Evolutionary conservation across 1,140 invertebrate genomes (phyloP).

Genomic region (Drosophila seguyi): DNA sequence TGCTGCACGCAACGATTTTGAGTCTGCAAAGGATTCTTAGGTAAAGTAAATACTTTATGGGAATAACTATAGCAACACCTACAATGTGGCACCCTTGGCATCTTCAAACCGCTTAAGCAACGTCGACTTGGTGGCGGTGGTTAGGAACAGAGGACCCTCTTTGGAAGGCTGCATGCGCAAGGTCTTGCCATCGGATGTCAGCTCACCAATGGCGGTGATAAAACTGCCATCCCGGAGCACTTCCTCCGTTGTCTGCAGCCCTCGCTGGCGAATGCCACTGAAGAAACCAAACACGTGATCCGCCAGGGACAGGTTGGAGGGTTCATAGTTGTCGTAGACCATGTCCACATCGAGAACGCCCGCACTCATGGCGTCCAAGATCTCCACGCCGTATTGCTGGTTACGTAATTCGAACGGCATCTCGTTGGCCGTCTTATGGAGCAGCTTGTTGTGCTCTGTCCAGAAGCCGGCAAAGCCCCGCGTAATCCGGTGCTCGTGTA

Average conservation of each 20-base stretch:
- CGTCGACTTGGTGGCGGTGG: conserved; percentile 89
- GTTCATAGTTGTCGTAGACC: conserved; percentile 91
- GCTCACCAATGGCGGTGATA: conserved; percentile 91
- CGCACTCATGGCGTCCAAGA: conserved; percentile 90
- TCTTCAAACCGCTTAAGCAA: conserved; percentile 90
- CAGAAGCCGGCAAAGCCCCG: conserved; percentile 92
- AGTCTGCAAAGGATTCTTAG: conserved; percentile 37
- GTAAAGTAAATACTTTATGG: not conserved
- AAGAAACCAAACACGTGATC: conserved; percentile 93
- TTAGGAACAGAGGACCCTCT: conserved; percentile 90
- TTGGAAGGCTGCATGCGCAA: conserved; percentile 89
- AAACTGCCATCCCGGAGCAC: conserved; percentile 91
- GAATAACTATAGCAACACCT: not conserved
- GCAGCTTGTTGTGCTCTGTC: conserved; percentile 90
- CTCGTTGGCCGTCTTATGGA: conserved; percentile 90
- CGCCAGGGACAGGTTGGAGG: conserved; percentile 89
- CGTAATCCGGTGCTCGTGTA: conserved; percentile 90
- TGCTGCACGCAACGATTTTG: conserved; percentile 88
- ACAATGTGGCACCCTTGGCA: conserved; percentile 86
- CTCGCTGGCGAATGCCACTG: conserved; percentile 90
- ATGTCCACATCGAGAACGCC: conserved; percentile 92
- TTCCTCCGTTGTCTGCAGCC: conserved; percentile 92
- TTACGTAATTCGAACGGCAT: conserved; percentile 90
- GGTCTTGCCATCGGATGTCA: conserved; percentile 86
- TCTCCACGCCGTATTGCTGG: conserved; percentile 88